Evolutionary conservation across 2,113 vertebrate species (phyloP), one percentile per base, ranked within the genome.

Genomic region (Oncorhynchus masou): DNA sequence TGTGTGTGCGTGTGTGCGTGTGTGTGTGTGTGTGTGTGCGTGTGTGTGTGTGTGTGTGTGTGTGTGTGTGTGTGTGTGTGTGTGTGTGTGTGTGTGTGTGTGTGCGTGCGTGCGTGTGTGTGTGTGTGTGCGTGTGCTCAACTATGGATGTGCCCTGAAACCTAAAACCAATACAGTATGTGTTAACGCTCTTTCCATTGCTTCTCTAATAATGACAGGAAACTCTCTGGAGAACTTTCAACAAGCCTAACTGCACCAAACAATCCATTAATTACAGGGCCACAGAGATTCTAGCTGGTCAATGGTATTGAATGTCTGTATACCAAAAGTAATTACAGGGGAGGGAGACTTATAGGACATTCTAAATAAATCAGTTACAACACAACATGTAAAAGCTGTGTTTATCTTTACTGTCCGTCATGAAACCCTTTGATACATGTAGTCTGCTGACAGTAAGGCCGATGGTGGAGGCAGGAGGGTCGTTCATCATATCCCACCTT

Each of bases 241-340:
- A 85, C 68, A 66, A 74, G 70, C 54, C 79, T 78, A 79, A 87
- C 73, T 74, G 62, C 74, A 75, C 67, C 49, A 90, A 45, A 45
- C 39, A 3, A 45, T 11, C 39, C 39, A 45, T 45, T 45, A 11
- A 45, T 45, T 45, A 45, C 9, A 45, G 39, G 39, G 2, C 9
- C 39, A 45, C 39, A 45, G 39, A 45, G 39, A 45, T 2, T 9
- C 39, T 8, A 34, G 34, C 34, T 45, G 39, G 39, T 45, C 39
- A 45, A 45, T 45, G 39, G 39, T 45, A 45, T 45, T 45, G 39
- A 45, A 45, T 9, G 8, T 9, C 39, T 11, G 2, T 45, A 11
- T 45, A 45, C 9, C 39, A 45, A 45, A 8, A 45, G 2, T 45
- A 45, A 45, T 45, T 12, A 45, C 39, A 45, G 39, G 39, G 9